Percentiles rank a stretch among this genome's conserved stretches.
Conservation (phyloP, 2,797 vertebrate species). For the Rhincodon typus region DNA sequence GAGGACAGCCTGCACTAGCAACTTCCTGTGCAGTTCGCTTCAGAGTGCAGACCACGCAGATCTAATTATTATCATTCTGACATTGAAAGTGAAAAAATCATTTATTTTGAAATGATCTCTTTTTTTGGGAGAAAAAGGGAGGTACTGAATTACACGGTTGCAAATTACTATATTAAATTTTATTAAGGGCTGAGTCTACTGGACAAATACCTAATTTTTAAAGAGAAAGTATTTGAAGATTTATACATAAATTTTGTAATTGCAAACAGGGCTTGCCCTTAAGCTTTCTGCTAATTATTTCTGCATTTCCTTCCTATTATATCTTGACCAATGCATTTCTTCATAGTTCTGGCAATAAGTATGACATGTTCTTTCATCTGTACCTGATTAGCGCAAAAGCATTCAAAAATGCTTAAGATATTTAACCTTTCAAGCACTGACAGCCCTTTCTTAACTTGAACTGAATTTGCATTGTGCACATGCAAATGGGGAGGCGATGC, state of each 20-base stretch:
- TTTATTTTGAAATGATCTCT: constrained; percentile 1
- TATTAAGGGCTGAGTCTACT: neutral
- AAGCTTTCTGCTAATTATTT: constrained; percentile 16
- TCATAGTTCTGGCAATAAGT: constrained; percentile 9
- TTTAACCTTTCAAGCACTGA: neutral
- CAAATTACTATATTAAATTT: constrained; percentile 1
- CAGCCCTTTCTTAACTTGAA: neutral
- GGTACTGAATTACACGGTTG: neutral
- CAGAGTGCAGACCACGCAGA: neutral
- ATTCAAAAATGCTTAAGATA: neutral
- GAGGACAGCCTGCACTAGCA: neutral
- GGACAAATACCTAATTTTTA: neutral
- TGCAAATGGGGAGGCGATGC: too few relatives aligned
- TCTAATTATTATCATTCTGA: constrained; percentile 18
- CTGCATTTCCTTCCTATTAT: neutral
- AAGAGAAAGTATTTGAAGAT: neutral
- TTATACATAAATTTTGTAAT: constrained; percentile 18
- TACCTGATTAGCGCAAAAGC: neutral
- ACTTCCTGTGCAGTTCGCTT: neutral
- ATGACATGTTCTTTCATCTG: neutral
- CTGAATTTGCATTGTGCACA: neutral
- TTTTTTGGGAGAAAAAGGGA: neutral
- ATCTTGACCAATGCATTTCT: constrained; percentile 7
- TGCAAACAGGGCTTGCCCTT: neutral
- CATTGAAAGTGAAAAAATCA: neutral